Conservation (phyloP, 2,113 vertebrate genomes). For the zebrafish (Danio rerio) region DNA sequence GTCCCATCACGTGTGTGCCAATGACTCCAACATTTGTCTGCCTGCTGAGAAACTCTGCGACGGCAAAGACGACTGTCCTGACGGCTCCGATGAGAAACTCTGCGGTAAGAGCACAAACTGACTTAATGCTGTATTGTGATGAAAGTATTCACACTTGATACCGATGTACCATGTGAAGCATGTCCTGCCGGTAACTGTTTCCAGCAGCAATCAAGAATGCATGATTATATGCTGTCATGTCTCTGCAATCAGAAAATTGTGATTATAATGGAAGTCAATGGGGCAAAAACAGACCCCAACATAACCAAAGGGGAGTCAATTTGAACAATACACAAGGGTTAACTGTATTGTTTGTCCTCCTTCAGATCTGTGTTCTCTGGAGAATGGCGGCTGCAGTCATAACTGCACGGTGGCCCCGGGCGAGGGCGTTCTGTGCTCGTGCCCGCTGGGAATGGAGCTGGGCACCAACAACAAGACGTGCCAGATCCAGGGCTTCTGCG, state of each 20-base stretch:
- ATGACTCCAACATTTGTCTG: conserved; percentile 91
- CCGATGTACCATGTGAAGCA: no score
- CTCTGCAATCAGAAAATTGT: no score
- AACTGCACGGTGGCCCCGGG: conserved; percentile 94
- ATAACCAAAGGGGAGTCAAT: no score
- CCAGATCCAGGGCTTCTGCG: conserved; percentile 97
- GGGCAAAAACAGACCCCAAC: no score
- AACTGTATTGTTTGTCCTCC: conserved; percentile 25
- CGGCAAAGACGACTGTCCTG: conserved; percentile 88
- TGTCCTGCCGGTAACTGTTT: no score
- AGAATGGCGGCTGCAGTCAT: conserved; percentile 93
- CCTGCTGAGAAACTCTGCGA: conserved; percentile 92
- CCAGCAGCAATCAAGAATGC: no score
- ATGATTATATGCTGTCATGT: no score
- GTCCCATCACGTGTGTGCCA: conserved; percentile 92
- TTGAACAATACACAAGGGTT: no score
- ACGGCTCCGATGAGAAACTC: conserved; percentile 93
- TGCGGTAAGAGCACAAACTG: conserved; percentile 79
- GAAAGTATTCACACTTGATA: no score
- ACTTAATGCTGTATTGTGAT: no score
- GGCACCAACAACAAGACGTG: conserved; percentile 90
- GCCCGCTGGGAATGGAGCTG: conserved; percentile 95
- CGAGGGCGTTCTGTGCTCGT: conserved; percentile 92
- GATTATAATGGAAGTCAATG: no score
- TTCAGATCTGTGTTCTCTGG: conserved; percentile 87